Percentiles rank a stretch among this genome's conserved stretches.
Conservation (phyloP, 1,140 invertebrate species). For the Parapsyche elsis region DNA sequence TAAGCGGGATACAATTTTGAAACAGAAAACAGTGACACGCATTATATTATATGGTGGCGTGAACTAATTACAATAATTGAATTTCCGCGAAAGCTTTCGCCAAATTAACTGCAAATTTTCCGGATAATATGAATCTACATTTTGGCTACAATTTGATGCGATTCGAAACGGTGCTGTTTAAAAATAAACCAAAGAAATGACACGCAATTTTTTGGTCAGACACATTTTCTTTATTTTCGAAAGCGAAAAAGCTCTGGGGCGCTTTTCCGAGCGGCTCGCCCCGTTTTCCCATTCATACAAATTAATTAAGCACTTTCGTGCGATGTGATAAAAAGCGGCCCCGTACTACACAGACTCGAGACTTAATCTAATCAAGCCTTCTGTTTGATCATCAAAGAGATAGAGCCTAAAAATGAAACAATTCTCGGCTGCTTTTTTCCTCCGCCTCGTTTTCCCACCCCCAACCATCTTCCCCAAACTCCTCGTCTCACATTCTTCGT, state of each 20-base stretch:
- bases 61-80: too few relatives aligned
- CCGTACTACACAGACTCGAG: conserved; percentile 16
- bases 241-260: neutral
- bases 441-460: neutral
- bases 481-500: neutral
- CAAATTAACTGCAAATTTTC: too few relatives aligned
- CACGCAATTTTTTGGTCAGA: too few relatives aligned
- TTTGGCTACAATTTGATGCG: too few relatives aligned
- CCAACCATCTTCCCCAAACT: neutral
- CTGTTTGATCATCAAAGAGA: conserved; percentile 52
- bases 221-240: neutral
- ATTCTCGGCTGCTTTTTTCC: conserved; percentile 37
- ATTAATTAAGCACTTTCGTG: conserved; percentile 53
- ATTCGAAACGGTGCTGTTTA: too few relatives aligned
- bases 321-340: conserved; percentile 54
- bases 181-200: too few relatives aligned
- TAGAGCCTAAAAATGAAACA: conserved; percentile 53
- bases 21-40: too few relatives aligned
- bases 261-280: conserved; percentile 3
- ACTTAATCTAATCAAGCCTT: conserved; percentile 54
- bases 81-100: too few relatives aligned
- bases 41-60: too few relatives aligned
- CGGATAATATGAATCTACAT: too few relatives aligned
- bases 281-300: conserved; percentile 49
- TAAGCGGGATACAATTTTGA: too few relatives aligned